Base-by-base conservation (phyloP, 1,140 invertebrate species). In the Tetramorium simillimum region DNA sequence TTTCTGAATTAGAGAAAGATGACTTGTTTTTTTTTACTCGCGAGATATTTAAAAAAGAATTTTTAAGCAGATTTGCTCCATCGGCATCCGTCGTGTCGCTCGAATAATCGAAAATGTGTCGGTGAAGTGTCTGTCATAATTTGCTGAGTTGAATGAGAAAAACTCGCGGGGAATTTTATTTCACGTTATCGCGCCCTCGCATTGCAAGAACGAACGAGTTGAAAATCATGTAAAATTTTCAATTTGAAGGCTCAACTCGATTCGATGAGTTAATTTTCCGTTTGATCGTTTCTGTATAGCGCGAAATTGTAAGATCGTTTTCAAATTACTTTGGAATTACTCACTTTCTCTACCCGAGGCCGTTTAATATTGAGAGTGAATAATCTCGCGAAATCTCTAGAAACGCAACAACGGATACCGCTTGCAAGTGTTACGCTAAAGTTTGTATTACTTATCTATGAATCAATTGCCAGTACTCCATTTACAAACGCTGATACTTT, bases 301-400 rank as follows among this genome's bases (percentile, higher is more conserved):
- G 49, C 40, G 70, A 81, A 43, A 70, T 18, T 28, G 21, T 40
- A 24, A 16, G 14, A n/a, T 28, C 28, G n/a, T 62, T 65, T 65
- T 86, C 63, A 21, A 78, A 78, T 77, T 86, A 88, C 46, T 88
- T 69, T 62, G 18, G 77, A 78, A 86, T 86, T 78, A 78, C 46
- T 87, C 43, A 28, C 21, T 46, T 33, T 33, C 16, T 6, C 16
- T 49, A 51, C 53, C 72, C 2, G 49, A 12, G 53, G 46, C 62
- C 51, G 67, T 86, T 87, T 87, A 70, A 77, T 37, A 67, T 24
- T n/a, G 46, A 37, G 10, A 24, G 33, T 18, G 4, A 49, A 73
- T n/a, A 21, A 46, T n/a, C n/a, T n/a, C 65, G 40, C 1, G 78
- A 86, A 65, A 70, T 60, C 33, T 53, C 12, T 46, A 18, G 58